Conservation (phyloP, 2,113 vertebrate genomes). For the Podiceps cristatus region DNA sequence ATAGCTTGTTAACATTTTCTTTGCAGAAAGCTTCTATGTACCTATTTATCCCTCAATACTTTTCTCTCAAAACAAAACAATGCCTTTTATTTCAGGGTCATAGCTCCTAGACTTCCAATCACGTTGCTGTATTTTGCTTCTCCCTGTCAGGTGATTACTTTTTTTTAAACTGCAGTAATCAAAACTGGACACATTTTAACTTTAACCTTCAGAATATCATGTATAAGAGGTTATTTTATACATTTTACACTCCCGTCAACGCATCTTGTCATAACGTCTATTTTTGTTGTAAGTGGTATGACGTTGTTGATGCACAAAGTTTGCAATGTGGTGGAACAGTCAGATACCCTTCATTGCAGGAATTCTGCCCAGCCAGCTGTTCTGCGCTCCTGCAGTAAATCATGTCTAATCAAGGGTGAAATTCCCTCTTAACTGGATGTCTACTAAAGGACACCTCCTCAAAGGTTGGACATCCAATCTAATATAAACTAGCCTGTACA, state of each 20-base stretch:
- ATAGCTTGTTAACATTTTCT: background rate
- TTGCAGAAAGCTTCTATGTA: background rate
- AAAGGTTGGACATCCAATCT: background rate
- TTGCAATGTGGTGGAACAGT: background rate
- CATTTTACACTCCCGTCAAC: background rate
- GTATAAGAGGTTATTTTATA: background rate
- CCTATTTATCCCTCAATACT: background rate
- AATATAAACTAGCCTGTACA: background rate
- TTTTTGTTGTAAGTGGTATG: background rate
- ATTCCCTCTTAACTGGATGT: background rate
- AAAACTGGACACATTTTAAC: background rate
- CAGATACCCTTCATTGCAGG: background rate
- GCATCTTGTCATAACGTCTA: background rate
- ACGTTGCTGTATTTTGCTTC: background rate
- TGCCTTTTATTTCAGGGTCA: background rate
- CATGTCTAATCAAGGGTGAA: background rate
- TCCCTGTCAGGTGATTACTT: background rate
- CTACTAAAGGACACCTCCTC: background rate
- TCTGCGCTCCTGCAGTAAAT: background rate
- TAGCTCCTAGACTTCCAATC: background rate
- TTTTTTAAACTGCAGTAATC: background rate
- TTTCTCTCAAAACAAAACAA: background rate
- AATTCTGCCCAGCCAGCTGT: background rate
- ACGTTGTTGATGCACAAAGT: background rate
- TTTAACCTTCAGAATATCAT: background rate